Evolutionary conservation across 2,113 vertebrate species (phyloP), one percentile per base, ranked within the genome.

Genomic region (Shinisaurus crocodilurus): DNA sequence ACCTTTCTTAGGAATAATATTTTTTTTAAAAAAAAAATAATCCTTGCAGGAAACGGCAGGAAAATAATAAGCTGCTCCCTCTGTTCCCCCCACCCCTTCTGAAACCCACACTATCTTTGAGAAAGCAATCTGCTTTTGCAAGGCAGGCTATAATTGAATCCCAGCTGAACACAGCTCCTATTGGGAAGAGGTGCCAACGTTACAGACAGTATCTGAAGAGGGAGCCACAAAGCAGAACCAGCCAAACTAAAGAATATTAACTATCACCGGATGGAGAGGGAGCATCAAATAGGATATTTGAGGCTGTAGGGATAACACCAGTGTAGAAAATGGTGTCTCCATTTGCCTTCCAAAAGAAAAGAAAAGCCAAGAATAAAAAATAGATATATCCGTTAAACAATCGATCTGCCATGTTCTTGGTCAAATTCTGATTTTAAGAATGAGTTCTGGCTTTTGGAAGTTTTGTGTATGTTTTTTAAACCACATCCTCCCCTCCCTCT

Each of bases 61-160:
- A n/a, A 54, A 0, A 74, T 23, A 70, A 32, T 40, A 32, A 40
- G 25, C 16, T 27, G 4, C 23, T 23, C 32, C 50, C 50, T 23
- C n/a, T 76, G 27, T 34, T 5, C 2, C 67, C 69, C 80, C 77
- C 86, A 1, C 63, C 72, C n/a, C 82, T 45, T 80, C 88, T 63
- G 80, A 92, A 94, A 93, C 90, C 79, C n/a, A 90, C 50, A 90
- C 94, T 96, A 94, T 97, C 96, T 96, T 96, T 94, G 94, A 95
- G 94, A 97, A 97, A 91, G 90, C 94, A 96, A 94, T 94, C 96
- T 94, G 87, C 85, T 80, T 93, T 92, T 87, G 91, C 89, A 88
- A 96, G 92, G 85, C 89, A 89, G 63, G 81, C 94, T 93, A 84
- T 96, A 96, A 97, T 96, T 97, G 96, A 97, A 96, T 96, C 94